Conservation (phyloP, 2,888 invertebrate species). For the Itoplectis maculator region DNA sequence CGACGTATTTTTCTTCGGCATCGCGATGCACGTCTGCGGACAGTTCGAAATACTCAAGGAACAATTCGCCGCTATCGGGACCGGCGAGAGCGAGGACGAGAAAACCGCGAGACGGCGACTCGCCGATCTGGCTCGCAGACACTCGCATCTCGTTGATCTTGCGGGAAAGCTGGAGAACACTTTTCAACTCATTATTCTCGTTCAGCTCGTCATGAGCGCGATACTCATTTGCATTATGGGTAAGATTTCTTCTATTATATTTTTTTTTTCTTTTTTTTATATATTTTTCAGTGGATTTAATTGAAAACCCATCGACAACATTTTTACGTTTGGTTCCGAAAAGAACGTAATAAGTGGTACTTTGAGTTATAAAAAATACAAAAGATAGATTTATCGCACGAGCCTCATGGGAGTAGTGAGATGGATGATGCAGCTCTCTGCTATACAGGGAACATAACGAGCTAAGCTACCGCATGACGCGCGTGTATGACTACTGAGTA, state of each 20-base stretch:
- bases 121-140: constrained; percentile 59
- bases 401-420: background rate
- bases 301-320: background rate
- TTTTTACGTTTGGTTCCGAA: background rate
- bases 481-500: background rate
- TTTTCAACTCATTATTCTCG: constrained; percentile 71
- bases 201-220: constrained; percentile 69
- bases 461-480: constrained; percentile 2
- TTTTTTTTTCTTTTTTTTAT: background rate
- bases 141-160: constrained; percentile 68
- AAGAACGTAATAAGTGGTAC: background rate
- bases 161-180: constrained; percentile 68
- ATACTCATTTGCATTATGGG: constrained; percentile 73
- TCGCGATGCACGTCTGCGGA: constrained; percentile 80
- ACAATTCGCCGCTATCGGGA: constrained; percentile 68
- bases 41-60: constrained; percentile 78
- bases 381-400: background rate
- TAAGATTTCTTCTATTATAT: constrained; percentile 45
- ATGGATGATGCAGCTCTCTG: background rate
- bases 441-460: constrained; percentile 5
- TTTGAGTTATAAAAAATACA: background rate
- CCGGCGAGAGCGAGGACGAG: constrained; percentile 13
- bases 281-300: background rate
- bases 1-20: constrained; percentile 78
- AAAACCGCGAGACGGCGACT: constrained; percentile 41